Conservation (phyloP, 2,888 invertebrate genomes). For the Eupithecia tripunctaria region DNA sequence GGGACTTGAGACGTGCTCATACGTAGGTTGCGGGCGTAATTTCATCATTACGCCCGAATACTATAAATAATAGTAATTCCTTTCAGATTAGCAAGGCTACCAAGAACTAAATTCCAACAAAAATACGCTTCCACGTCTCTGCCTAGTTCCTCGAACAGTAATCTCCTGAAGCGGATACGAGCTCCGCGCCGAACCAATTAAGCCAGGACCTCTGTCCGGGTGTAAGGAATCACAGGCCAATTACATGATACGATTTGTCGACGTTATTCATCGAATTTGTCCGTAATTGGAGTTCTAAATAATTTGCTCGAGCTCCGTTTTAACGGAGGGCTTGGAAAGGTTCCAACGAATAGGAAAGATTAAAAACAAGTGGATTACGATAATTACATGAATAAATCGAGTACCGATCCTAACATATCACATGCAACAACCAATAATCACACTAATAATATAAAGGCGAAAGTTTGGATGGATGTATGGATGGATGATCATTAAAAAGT, state of each 20-base stretch:
- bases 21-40: too few relatives aligned
- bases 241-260: conserved; percentile 26
- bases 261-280: conserved; percentile 10
- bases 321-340: background rate
- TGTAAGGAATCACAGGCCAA: conserved; percentile 30
- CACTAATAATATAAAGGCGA: too few relatives aligned
- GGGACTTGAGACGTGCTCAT: too few relatives aligned
- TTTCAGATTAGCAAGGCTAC: background rate
- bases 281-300: conserved; percentile 8
- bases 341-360: background rate
- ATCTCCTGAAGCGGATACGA: conserved; percentile 4
- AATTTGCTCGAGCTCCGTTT: background rate
- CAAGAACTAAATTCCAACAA: background rate
- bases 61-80: background rate
- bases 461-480: too few relatives aligned
- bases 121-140: background rate
- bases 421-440: too few relatives aligned
- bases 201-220: conserved; percentile 22
- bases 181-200: conserved; percentile 24
- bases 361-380: background rate
- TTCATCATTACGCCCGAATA: too few relatives aligned
- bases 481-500: too few relatives aligned
- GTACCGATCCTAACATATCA: too few relatives aligned
- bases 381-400: background rate
- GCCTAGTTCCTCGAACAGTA: background rate